A percentile compares a stretch with the other conserved stretches of the same genome.
These are phyloP conservation scores for Megalopta genalis DNA, from an alignment of 1,140 invertebrate genomes.

Conservation along the genomic window DNA sequence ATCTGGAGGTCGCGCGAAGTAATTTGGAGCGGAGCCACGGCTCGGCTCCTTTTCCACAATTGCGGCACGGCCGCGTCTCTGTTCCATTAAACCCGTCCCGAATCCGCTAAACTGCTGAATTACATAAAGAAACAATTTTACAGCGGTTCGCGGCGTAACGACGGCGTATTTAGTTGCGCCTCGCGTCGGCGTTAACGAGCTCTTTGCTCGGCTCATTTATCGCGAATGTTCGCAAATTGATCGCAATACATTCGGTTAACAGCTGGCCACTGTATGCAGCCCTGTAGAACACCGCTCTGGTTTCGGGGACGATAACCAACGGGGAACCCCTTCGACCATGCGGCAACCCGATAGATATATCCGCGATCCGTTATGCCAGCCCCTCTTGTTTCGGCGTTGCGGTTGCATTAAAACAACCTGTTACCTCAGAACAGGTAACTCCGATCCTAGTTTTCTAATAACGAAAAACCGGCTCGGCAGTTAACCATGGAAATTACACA, in stretches of 20 bases:
- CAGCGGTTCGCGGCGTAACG: neutral
- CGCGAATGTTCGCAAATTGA: conserved; percentile 46
- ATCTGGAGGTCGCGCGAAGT: neutral
- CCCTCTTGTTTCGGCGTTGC: conserved; percentile 60
- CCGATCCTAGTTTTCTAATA: conserved; percentile 43
- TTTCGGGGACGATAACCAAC: conserved; percentile 54
- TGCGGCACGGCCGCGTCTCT: neutral
- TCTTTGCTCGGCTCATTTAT: conserved; percentile 36
- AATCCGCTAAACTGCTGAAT: neutral
- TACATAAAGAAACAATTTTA: conserved; percentile 2
- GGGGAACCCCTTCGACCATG: conserved; percentile 28
- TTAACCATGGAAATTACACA: conserved; percentile 50
- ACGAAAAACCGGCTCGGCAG: conserved; percentile 40
- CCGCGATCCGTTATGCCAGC: conserved; percentile 51
- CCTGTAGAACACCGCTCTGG: conserved; percentile 43
- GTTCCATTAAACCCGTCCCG: neutral
- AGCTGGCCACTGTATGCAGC: conserved; percentile 36
- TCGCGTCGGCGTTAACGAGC: conserved; percentile 20
- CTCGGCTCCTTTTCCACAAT: neutral
- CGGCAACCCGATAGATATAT: conserved; percentile 56
- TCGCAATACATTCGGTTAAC: conserved; percentile 49
- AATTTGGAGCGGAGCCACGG: neutral
- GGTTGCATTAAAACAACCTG: conserved; percentile 67
- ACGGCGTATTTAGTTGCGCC: neutral
- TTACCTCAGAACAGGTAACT: conserved; percentile 56